phyloP scores from a whole-genome alignment of 1,140 invertebrate genomes.

The Pogonus chalceus region DNA sequence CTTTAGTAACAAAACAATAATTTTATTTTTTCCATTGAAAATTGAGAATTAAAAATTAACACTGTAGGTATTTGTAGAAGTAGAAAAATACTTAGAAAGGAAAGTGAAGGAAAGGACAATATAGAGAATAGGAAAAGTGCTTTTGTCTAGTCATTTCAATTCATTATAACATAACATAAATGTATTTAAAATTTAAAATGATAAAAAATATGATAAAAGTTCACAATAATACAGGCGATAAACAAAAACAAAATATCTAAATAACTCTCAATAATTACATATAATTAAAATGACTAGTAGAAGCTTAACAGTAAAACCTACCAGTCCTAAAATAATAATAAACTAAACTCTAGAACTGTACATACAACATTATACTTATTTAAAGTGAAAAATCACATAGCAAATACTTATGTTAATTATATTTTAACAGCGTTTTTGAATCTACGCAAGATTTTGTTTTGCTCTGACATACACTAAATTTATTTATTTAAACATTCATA shows the following conservation, averaged over 20 bases:
- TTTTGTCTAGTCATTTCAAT: background rate
- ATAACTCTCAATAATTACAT: slow-evolving; percentile 4
- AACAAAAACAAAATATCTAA: slow-evolving; percentile 6
- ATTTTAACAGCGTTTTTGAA: slow-evolving; percentile 12
- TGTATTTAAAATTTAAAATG: slow-evolving; percentile 3
- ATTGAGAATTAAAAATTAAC: too few relatives aligned
- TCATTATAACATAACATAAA: slow-evolving; percentile 2
- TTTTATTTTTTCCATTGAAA: too few relatives aligned
- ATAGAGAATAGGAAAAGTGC: background rate
- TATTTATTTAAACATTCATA: slow-evolving; percentile 10
- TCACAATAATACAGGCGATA: background rate
- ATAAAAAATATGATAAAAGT: background rate
- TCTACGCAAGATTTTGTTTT: slow-evolving; percentile 6
- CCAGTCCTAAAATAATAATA: slow-evolving; percentile 23
- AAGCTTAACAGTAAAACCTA: slow-evolving; percentile 21
- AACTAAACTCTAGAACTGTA: slow-evolving; percentile 21
- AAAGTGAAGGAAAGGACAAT: background rate
- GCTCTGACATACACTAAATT: slow-evolving; percentile 1
- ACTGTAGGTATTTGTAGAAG: too few relatives aligned
- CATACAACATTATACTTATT: slow-evolving; percentile 16
- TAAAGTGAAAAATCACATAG: slow-evolving; percentile 26
- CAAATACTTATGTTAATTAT: slow-evolving; percentile 20
- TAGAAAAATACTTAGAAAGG: too few relatives aligned
- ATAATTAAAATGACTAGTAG: slow-evolving; percentile 21
- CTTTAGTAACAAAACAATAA: too few relatives aligned